Evolutionary conservation across 2,888 invertebrate genomes (phyloP).

Genomic region (Sphecodes monilicornis): DNA sequence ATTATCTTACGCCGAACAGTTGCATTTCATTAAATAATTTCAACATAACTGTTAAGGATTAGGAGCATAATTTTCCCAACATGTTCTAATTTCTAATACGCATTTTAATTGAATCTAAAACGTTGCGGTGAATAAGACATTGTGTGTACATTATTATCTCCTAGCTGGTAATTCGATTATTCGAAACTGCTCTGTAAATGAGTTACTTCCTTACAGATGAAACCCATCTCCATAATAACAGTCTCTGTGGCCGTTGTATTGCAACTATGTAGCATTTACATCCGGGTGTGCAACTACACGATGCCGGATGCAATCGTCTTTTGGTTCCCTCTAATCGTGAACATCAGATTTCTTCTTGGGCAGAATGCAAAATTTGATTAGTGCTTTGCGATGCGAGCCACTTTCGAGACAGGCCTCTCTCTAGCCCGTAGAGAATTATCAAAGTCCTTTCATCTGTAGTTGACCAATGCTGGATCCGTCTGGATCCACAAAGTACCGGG

Average conservation of each 20-base stretch:
- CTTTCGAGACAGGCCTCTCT: background rate
- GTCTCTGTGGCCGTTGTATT: background rate
- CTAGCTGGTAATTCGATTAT: background rate
- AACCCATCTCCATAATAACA: slow-evolving; percentile 1
- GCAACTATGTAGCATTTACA: slow-evolving; percentile 22
- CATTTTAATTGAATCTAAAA: background rate
- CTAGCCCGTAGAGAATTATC: background rate
- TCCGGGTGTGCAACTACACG: background rate
- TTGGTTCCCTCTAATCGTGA: slow-evolving; percentile 10
- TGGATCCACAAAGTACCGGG: background rate
- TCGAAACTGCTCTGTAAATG: background rate
- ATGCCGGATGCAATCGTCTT: slow-evolving; percentile 18
- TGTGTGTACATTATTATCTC: background rate
- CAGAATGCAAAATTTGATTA: slow-evolving; percentile 14
- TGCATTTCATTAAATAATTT: too few species aligned
- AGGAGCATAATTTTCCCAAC: background rate
- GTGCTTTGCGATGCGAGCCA: background rate
- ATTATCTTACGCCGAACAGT: too few species aligned
- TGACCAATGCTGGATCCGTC: background rate
- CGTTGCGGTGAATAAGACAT: background rate
- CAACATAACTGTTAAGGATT: too few species aligned
- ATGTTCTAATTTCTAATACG: background rate
- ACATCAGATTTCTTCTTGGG: slow-evolving; percentile 31
- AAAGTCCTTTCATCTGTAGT: background rate
- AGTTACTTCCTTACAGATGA: background rate